A percentile compares a stretch with the other conserved stretches of the same genome.
phyloP scores from a whole-genome alignment of 2,113 vertebrate genomes.

The Cebus imitator region DNA sequence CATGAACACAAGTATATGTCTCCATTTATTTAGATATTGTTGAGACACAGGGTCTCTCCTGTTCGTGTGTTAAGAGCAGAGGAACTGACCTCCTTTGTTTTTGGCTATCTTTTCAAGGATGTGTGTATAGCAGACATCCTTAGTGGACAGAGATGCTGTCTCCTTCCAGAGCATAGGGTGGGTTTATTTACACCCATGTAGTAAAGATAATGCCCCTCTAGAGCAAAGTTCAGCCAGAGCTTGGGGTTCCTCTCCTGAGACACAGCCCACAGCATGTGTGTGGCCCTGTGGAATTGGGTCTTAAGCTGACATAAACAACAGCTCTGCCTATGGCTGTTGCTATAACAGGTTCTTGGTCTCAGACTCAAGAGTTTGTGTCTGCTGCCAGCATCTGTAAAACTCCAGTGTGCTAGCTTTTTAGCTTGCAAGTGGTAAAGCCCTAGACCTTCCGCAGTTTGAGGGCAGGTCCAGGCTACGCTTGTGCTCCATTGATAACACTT shows the following conservation, averaged over 20 bases:
- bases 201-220: neutral
- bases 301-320: neutral
- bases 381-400: neutral
- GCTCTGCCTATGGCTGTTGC: neutral
- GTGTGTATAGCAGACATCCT: no score
- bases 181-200: neutral
- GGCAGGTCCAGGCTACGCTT: neutral
- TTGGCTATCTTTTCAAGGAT: neutral
- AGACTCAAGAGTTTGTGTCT: neutral
- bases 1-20: no score
- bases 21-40: neutral
- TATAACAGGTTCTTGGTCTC: neutral
- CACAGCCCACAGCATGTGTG: accelerated
- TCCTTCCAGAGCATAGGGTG: neutral
- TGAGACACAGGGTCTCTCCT: no score
- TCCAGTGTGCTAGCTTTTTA: neutral
- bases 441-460: neutral
- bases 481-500: accelerated
- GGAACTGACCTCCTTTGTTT: neutral
- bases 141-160: neutral
- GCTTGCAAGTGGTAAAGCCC: neutral
- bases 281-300: neutral
- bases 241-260: neutral
- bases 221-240: neutral
- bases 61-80: neutral